Evolutionary conservation across 2,888 invertebrate species (phyloP).

Genomic region (Syrphus vitripennis): DNA sequence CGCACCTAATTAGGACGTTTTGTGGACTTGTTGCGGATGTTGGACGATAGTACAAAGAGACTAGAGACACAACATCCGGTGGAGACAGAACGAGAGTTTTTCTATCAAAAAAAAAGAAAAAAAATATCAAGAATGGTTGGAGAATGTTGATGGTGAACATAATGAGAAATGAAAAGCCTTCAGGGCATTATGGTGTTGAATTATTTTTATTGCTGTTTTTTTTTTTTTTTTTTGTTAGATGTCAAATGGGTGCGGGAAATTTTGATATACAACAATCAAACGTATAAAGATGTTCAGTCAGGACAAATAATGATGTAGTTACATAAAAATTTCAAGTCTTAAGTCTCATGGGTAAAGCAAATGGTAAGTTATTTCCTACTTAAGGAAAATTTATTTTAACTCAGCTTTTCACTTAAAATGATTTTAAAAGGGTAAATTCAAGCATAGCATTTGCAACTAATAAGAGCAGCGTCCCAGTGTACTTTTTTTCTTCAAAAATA

Average conservation of each 20-base stretch:
- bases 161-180: constrained; percentile 30
- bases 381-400: no score
- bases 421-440: no score
- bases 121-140: background rate
- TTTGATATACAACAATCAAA: background rate
- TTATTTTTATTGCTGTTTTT: constrained; percentile 12
- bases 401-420: no score
- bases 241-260: background rate
- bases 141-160: constrained; percentile 7
- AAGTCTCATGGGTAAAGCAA: no score
- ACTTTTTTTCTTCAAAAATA: no score
- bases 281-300: background rate
- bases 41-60: constrained; percentile 55
- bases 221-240: no score
- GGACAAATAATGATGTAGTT: no score
- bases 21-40: constrained; percentile 71
- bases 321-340: no score
- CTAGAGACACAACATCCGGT: constrained; percentile 37
- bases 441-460: no score
- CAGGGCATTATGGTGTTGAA: constrained; percentile 17
- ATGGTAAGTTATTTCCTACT: no score
- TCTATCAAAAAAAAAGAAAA: background rate
- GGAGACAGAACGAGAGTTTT: background rate
- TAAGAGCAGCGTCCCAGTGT: no score
- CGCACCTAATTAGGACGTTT: constrained; percentile 70